Evolutionary conservation across 2,797 vertebrate genomes (phyloP).

Genomic region (Sebastes nivosus): DNA sequence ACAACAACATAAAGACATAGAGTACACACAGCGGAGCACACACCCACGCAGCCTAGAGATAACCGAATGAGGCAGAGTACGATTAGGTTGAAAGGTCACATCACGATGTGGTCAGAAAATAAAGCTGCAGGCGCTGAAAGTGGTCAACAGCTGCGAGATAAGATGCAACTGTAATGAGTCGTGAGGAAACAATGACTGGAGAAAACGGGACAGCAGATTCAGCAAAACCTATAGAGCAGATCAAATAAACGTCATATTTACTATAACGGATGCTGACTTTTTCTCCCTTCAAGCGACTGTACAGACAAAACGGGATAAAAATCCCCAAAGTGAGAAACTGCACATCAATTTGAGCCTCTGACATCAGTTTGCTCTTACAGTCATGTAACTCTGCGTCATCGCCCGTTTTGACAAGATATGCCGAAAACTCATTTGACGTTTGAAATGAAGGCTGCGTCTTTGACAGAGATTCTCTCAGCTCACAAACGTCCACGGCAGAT

Average conservation of each 20-base stretch:
- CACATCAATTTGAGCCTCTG: not conserved
- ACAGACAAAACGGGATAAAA: no score
- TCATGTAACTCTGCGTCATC: not conserved
- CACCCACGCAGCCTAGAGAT: not conserved
- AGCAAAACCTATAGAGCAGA: not conserved
- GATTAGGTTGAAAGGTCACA: conserved; percentile 16
- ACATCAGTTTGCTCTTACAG: not conserved
- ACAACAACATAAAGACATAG: not conserved
- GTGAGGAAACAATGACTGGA: not conserved
- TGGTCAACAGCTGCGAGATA: not conserved
- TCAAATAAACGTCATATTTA: not conserved
- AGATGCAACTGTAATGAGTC: not conserved
- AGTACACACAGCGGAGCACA: conserved; percentile 1
- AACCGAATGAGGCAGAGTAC: not conserved
- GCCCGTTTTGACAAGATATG: not conserved
- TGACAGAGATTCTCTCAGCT: no score
- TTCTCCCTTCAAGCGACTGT: no score
- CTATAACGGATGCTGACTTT: no score
- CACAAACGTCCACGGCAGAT: not conserved
- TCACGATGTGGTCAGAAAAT: not conserved
- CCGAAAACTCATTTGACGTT: not conserved
- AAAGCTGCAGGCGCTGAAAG: not conserved
- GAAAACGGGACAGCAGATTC: not conserved
- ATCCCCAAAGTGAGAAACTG: not conserved
- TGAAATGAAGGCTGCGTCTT: no score